Evolutionary conservation across 2,888 invertebrate genomes (phyloP).

Genomic region (Tromatobia lineatoria): DNA sequence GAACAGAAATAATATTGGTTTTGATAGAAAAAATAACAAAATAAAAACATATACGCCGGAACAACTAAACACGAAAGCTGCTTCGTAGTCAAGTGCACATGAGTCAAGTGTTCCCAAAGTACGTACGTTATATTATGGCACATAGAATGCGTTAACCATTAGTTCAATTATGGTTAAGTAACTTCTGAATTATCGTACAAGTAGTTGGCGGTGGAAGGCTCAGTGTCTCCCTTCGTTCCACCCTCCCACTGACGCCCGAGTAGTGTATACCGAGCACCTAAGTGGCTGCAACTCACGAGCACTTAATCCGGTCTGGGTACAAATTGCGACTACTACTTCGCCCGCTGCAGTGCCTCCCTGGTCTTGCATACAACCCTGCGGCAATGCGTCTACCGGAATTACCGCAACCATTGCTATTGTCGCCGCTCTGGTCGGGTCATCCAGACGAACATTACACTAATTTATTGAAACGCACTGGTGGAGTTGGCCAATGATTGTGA

Average conservation of each 20-base stretch:
- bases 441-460: background rate
- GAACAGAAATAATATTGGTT: background rate
- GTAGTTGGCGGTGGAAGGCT: slow-evolving; percentile 58
- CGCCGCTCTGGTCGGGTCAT: slow-evolving; percentile 2
- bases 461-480: background rate
- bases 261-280: slow-evolving; percentile 53
- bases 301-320: slow-evolving; percentile 67
- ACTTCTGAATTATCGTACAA: slow-evolving; percentile 70
- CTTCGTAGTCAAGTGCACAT: background rate
- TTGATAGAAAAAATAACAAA: background rate
- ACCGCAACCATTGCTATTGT: slow-evolving; percentile 51
- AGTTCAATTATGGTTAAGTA: slow-evolving; percentile 70
- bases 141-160: slow-evolving; percentile 59
- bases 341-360: slow-evolving; percentile 9
- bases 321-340: slow-evolving; percentile 66
- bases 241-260: slow-evolving; percentile 18
- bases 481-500: background rate
- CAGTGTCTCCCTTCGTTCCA: slow-evolving; percentile 39
- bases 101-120: slow-evolving; percentile 16
- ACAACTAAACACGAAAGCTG: background rate
- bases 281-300: slow-evolving; percentile 67
- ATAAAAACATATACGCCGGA: background rate
- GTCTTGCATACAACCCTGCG: slow-evolving; percentile 32
- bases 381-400: slow-evolving; percentile 56
- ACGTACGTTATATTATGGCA: background rate